Conservation (phyloP, 2,888 invertebrate genomes). For the Erebia epiphron region DNA sequence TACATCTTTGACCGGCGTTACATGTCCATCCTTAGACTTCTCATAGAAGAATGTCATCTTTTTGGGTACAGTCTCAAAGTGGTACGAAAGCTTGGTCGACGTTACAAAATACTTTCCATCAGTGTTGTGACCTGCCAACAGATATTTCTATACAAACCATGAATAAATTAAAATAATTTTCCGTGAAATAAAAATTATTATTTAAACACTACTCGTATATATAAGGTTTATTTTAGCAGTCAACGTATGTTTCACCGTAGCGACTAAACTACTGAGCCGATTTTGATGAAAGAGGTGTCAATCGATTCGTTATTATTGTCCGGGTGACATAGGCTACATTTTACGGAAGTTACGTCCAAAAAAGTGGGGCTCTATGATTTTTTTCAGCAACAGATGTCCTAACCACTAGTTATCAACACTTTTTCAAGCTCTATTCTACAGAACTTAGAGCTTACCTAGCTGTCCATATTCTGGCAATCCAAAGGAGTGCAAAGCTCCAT, state of each 20-base stretch:
- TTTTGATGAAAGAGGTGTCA: too few species aligned
- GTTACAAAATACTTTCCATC: constrained; percentile 97
- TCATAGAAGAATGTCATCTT: constrained; percentile 93
- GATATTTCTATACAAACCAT: constrained; percentile 2
- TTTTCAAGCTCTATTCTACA: neutral
- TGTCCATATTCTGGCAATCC: constrained; percentile 97
- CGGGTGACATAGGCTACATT: too few species aligned
- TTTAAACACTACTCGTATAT: too few species aligned
- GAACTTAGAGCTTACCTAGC: constrained; percentile 78
- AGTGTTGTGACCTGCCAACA: constrained; percentile 91
- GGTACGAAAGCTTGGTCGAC: constrained; percentile 93
- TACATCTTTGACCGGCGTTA: constrained; percentile 91
- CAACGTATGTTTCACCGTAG: too few species aligned
- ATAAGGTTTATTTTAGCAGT: too few species aligned
- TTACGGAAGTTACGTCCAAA: too few species aligned
- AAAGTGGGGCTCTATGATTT: too few species aligned
- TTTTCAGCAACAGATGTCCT: too few species aligned
- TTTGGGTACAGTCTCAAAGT: constrained; percentile 93
- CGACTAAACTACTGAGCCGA: too few species aligned
- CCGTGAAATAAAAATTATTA: too few species aligned
- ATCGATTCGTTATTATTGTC: too few species aligned
- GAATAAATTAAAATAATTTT: neutral
- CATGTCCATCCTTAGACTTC: constrained; percentile 92
- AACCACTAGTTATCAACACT: too few species aligned
- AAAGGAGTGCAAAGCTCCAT: constrained; percentile 94